Base-by-base conservation (phyloP, 2,113 vertebrate genomes). In the Neolamprologus ventralis region DNA sequence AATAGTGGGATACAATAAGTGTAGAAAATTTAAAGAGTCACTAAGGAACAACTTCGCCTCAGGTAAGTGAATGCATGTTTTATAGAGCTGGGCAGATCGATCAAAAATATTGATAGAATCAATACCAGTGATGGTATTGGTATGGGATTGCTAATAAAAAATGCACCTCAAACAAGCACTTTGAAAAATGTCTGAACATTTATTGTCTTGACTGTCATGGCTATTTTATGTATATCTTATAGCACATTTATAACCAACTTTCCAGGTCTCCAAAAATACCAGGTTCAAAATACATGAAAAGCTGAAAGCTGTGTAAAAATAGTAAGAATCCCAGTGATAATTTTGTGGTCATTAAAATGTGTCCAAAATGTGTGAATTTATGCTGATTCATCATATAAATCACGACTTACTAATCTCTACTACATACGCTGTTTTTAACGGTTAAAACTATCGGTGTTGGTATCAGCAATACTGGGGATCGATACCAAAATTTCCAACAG, bases 401-500 rank as follows among this genome's bases (percentile, higher is more conserved):
- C 10, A 65, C 1, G 33, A n/a, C 0, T 65, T 7, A 7, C 6
- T 65, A n/a, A 65, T n/a, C 19, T 65, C 60, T 35, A 3, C 16
- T 2, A 37, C 33, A n/a, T 37, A 7, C 0, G 6, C 17, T 65
- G 31, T 33, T n/a, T 12, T 65, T 7, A 65, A 35, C 3, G 4
- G 19, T 65, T 65, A 7, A 37, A 65, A 65, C 17, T 5, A 1
- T 5, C 60, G 0, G 10, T 37, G 6, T 37, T 37, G 60, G 31
- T 35, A 63, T 63, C 58, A 7, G 28, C 6, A 63, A n/a, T n/a
- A 12, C 58, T 63, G 31, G 31, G 10, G 31, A 5, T 37, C 19
- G 10, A 65, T 1, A 65, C 17, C 60, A 37, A n/a, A 65, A 37
- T 65, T 37, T 65, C 9, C 31, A 65, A 6, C 7, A 4, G 14